Evolutionary conservation across 2,797 vertebrate species (phyloP).

Genomic region (Cuculus canorus): DNA sequence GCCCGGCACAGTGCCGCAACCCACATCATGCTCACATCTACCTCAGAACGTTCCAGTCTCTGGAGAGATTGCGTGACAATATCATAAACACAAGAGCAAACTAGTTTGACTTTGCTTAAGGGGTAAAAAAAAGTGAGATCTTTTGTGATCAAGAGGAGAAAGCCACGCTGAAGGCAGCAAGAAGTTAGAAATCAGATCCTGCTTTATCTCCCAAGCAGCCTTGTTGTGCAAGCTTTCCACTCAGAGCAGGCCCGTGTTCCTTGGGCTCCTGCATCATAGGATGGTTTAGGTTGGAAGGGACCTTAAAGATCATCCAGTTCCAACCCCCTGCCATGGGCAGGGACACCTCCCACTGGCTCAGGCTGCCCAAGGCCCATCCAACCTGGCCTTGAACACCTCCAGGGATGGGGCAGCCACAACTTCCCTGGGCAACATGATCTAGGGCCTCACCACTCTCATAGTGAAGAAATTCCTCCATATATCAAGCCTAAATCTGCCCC

Average conservation of each 20-base stretch:
- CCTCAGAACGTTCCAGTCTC: neutral
- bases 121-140: neutral
- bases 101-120: neutral
- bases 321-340: too few relatives aligned
- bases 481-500: too few relatives aligned
- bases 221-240: neutral
- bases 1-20: neutral
- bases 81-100: neutral
- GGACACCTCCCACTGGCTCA: too few relatives aligned
- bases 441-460: too few relatives aligned
- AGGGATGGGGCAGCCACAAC: too few relatives aligned
- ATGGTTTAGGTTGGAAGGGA: too few relatives aligned
- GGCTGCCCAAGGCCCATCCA: too few relatives aligned
- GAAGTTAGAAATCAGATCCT: neutral
- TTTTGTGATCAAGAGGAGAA: neutral
- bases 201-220: neutral
- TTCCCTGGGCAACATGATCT: too few relatives aligned
- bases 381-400: too few relatives aligned
- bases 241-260: neutral
- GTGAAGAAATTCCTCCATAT: too few relatives aligned
- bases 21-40: neutral
- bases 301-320: too few relatives aligned
- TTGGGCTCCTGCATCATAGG: neutral
- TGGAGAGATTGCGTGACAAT: fast-evolving
- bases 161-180: neutral